Percentiles rank a stretch among this genome's conserved stretches.
Conservation (phyloP, 2,113 vertebrate genomes). For the Indri indri region DNA sequence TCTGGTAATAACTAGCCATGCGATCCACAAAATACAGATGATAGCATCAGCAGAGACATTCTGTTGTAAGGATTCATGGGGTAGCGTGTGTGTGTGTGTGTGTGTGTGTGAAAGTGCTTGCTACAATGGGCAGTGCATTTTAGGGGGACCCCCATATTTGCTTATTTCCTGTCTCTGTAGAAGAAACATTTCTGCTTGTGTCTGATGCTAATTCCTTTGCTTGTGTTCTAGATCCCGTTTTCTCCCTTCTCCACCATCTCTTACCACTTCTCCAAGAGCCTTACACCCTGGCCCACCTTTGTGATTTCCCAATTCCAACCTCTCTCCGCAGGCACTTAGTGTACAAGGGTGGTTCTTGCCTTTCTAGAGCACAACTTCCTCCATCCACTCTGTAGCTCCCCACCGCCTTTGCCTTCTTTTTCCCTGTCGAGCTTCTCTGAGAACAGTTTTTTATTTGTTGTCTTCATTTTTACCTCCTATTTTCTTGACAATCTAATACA, state of each 20-base stretch:
- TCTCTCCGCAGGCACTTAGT: background rate
- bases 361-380: background rate
- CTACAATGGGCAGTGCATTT: background rate
- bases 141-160: background rate
- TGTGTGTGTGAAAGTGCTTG: background rate
- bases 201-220: background rate
- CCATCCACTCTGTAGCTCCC: background rate
- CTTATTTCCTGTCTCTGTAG: background rate
- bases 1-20: background rate
- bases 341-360: background rate
- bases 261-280: background rate
- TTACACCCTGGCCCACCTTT: background rate
- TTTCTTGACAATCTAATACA: background rate
- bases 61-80: background rate
- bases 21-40: background rate
- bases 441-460: background rate
- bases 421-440: background rate
- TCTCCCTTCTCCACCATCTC: background rate
- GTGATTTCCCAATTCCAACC: background rate
- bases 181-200: background rate
- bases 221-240: background rate
- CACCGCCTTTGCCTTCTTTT: background rate
- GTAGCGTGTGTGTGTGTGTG: background rate
- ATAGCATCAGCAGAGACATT: background rate
- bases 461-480: background rate